Base-by-base conservation (phyloP, 2,113 vertebrate species). In the Chamaea fasciata region DNA sequence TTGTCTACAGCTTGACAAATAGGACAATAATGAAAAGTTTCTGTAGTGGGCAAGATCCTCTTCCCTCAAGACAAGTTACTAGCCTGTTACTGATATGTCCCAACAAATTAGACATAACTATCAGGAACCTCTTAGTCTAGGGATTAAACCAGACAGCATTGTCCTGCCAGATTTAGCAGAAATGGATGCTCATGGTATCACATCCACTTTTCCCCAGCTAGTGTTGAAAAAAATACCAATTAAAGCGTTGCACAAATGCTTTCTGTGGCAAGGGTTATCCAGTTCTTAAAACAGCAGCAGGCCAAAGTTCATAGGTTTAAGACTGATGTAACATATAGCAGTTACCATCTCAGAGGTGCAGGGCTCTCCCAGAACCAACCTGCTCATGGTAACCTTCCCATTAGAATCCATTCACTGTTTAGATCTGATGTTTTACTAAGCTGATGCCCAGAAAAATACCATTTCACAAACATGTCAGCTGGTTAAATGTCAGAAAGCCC, bases 1-100 rank as follows among this genome's bases (percentile, higher is more conserved):
- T 83, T 81, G 44, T 69, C 47, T 94, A 28, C 64, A 90, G 64
- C 19, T 59, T 93, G 90, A 91, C 74, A 90, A 94, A 92, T 47
- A 56, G 71, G 35, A 74, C 52, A 67, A 53, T 82, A 28, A 91
- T 56, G 44, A 93, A 74, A 91, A 85, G 55, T 64, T 68, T n/a
- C 47, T 78, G 3, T 53, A 65, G 70, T 23, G 59, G 33, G 47
- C 44, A 81, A 69, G 5, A 18, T 76, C 7, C 13, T 73, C n/a
- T 91, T 89, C 74, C 82, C 70, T 68, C 10, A 23, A 73, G 92
- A 88, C 76, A 92, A 52, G 33, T 83, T 85, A 46, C 14, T 50
- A 80, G 20, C 44, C 62, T 92, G 55, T 91, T 83, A 88, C 78
- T 73, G 42, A 86, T 53, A 70, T 44, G 74, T 60, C 78, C 46